Base-by-base conservation (phyloP, 2,888 invertebrate genomes). In the Argyresthia albistria region DNA sequence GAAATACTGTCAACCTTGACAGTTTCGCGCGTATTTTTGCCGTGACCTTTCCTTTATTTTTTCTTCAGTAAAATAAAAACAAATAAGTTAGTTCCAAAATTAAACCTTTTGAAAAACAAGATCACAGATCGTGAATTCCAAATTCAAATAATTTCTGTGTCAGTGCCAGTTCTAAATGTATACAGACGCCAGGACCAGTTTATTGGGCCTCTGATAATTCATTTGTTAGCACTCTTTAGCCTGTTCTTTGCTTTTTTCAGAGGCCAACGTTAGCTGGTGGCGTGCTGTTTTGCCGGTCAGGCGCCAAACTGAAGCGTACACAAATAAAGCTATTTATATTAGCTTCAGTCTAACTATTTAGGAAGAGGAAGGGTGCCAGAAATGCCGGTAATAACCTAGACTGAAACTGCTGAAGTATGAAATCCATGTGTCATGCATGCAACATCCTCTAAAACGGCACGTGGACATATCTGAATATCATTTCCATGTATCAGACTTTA, bases 311-410 rank as follows among this genome's bases (percentile, higher is more conserved):
- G 53, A 53, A 53, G 49, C 54, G 56, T 57, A 58, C 53, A 57
- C 54, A 57, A 56, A 57, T 36, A 43, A 54, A 53, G 54, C 57
- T 58, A 58, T 58, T 58, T 58, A 56, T 52, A 54, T 49, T 10
- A 50, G 15, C 25, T 25, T 25, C 42, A 48, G 53, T 35, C 54
- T 54, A 56, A 56, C 55, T 54, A 56, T 42, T 47, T 51, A 55
- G 53, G 57, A 53, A 56, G 52, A 43, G 53, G 49, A 49, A 48
- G 43, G 50, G 54, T 37, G 51, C 51, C 46, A 51, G 46, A 15
- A 51, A 46, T 46, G 16, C 9, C 51, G 43, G 43, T 43, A 51
- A 51, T 51, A 51, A 12, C 12, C 25, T 25, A 25, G 25, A 25
- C 25, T 25, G 25, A 25, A 25, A 25, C 25, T 25, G 25, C 6